Evolutionary conservation across 2,888 invertebrate genomes (phyloP).

Genomic region (Dioctria linearis): DNA sequence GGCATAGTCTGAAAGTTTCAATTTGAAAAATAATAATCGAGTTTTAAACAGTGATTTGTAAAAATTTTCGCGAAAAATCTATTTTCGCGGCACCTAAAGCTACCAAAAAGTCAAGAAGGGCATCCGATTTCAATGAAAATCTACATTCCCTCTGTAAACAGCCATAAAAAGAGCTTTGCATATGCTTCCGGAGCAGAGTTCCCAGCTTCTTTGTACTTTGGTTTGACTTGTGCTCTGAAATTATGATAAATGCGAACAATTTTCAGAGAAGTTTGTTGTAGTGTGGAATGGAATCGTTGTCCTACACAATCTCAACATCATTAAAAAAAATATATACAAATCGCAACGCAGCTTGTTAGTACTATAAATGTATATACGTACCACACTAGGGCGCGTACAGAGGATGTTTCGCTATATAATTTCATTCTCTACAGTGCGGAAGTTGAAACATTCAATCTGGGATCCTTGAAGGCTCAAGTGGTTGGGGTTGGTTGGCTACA

Average conservation of each 20-base stretch:
- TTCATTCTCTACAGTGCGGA: constrained; percentile 10
- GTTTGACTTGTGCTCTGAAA: constrained; percentile 45
- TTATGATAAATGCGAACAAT: constrained; percentile 49
- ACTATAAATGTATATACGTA: not conserved
- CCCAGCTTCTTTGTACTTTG: constrained; percentile 8
- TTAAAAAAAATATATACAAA: constrained; percentile 10
- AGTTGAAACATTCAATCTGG: constrained; percentile 49
- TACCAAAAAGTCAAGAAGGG: not conserved
- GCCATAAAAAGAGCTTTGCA: constrained; percentile 38
- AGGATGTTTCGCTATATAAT: constrained; percentile 22
- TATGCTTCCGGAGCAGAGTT: constrained; percentile 32
- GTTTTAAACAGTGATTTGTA: constrained; percentile 1
- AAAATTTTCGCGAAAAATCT: no score
- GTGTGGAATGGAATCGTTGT: constrained; percentile 9
- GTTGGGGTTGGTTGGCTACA: not conserved
- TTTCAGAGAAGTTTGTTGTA: constrained; percentile 17
- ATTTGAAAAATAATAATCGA: not conserved
- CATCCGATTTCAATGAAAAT: not conserved
- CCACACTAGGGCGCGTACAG: not conserved
- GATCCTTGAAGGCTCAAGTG: not conserved
- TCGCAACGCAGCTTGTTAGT: not conserved
- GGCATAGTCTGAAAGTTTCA: not conserved
- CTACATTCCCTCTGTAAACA: not conserved
- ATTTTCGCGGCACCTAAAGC: no score
- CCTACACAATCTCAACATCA: constrained; percentile 17